These are phyloP conservation scores for Lycodopsis pacificus DNA, from an alignment of 2,797 vertebrate species.

Conservation along the genomic window DNA sequence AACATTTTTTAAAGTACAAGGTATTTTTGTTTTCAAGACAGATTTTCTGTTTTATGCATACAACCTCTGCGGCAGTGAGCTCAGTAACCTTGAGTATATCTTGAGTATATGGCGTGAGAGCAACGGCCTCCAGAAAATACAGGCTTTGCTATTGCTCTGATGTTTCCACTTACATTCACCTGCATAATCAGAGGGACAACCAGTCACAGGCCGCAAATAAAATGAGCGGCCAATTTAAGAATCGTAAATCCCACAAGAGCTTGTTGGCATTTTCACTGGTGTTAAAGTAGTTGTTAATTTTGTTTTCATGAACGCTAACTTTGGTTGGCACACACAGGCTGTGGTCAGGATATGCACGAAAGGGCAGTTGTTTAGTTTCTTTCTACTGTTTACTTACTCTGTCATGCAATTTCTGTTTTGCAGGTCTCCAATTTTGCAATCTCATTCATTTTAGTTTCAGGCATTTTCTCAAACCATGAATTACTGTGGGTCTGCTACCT, in stretches of 20 bases:
- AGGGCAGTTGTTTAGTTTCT: conserved; percentile 60
- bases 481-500: conserved; percentile 14
- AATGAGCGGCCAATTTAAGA: conserved; percentile 73
- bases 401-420: conserved; percentile 57
- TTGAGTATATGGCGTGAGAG: conserved; percentile 77
- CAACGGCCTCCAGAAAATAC: conserved; percentile 59
- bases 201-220: conserved; percentile 76
- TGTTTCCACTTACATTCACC: conserved; percentile 80
- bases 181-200: conserved; percentile 77
- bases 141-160: conserved; percentile 56
- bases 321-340: conserved; percentile 71
- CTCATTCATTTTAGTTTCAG: conserved; percentile 39
- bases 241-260: conserved; percentile 73
- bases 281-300: conserved; percentile 78
- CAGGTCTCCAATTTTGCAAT: conserved; percentile 48
- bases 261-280: conserved; percentile 77
- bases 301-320: conserved; percentile 77
- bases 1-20: conserved; percentile 1
- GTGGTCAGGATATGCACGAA: conserved; percentile 70
- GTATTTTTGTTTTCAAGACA: conserved; percentile 24
- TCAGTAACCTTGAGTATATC: conserved; percentile 50
- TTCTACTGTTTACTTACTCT: conserved; percentile 66
- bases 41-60: conserved; percentile 24
- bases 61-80: conserved; percentile 16
- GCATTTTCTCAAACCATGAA: conserved; percentile 49